These are phyloP conservation scores for Falco berigora DNA, from an alignment of 2,797 vertebrate species.

Conservation along the genomic window DNA sequence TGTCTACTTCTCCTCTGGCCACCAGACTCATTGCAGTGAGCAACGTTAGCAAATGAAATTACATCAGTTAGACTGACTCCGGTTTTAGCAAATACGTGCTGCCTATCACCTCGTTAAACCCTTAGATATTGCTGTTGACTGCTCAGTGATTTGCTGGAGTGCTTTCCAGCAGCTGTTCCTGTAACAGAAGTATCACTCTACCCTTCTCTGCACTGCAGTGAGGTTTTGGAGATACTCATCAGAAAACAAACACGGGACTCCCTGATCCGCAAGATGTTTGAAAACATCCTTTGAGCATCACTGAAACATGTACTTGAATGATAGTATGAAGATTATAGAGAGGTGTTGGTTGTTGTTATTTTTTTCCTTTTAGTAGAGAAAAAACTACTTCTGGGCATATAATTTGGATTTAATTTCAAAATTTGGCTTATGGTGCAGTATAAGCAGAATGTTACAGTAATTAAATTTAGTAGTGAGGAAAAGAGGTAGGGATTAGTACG, in stretches of 20 bases:
- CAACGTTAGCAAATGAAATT: neutral
- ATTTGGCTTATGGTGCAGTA: rapidly evolving
- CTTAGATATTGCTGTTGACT: neutral
- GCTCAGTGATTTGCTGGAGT: neutral
- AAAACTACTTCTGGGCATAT: neutral
- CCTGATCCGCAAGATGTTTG: neutral
- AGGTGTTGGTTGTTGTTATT: neutral
- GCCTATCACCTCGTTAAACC: neutral
- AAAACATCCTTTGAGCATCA: neutral
- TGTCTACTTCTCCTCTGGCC: neutral
- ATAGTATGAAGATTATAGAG: neutral
- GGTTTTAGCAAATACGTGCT: neutral
- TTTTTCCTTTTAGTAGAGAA: neutral
- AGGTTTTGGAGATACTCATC: neutral
- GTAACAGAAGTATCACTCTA: neutral
- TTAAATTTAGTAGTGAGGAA: neutral
- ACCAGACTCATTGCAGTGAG: neutral
- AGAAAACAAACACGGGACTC: neutral
- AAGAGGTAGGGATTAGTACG: rapidly evolving
- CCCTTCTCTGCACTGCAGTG: neutral
- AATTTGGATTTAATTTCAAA: neutral
- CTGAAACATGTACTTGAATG: neutral
- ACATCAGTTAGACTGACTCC: too few species aligned
- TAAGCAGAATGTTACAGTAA: neutral
- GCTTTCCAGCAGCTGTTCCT: neutral